phyloP scores from a whole-genome alignment of 1,140 invertebrate genomes.

The Paramacrobiotus metropolitanus region DNA sequence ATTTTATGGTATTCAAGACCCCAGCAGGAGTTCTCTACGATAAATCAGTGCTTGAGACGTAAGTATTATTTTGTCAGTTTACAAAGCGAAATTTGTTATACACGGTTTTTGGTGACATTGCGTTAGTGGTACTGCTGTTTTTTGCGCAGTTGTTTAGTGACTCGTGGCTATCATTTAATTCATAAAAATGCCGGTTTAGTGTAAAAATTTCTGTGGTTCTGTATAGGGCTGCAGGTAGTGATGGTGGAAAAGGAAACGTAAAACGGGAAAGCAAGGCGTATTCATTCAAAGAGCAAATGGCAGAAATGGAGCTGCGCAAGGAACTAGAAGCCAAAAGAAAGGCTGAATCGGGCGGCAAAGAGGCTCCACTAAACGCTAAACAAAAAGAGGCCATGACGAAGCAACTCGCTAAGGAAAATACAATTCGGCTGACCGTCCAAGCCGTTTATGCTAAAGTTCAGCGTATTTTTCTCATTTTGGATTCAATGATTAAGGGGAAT shows the following conservation, averaged over 20 bases:
- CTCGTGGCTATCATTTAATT: slow-evolving; percentile 7
- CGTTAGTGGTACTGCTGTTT: slow-evolving; percentile 2
- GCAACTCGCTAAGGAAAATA: slow-evolving; percentile 60
- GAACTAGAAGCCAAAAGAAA: slow-evolving; percentile 71
- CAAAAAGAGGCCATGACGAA: slow-evolving; percentile 72
- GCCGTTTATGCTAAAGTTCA: slow-evolving; percentile 22
- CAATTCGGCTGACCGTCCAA: slow-evolving; percentile 39
- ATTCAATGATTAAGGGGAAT: neutral
- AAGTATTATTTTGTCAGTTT: slow-evolving; percentile 15
- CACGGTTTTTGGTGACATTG: slow-evolving; percentile 7
- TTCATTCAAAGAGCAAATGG: slow-evolving; percentile 85
- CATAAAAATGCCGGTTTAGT: slow-evolving; percentile 18
- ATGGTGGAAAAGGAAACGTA: slow-evolving; percentile 41
- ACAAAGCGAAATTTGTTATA: neutral
- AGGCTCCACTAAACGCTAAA: slow-evolving; percentile 53
- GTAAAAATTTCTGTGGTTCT: too few species aligned
- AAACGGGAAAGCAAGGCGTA: slow-evolving; percentile 90
- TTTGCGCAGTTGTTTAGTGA: neutral
- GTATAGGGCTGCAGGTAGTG: too few species aligned
- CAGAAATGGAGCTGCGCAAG: slow-evolving; percentile 66
- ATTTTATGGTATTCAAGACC: slow-evolving; percentile 66
- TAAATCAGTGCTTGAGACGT: slow-evolving; percentile 60
- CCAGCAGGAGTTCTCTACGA: slow-evolving; percentile 75
- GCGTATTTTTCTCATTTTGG: neutral
- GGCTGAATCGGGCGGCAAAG: slow-evolving; percentile 44